A percentile compares a stretch with the other conserved stretches of the same genome.
These are phyloP conservation scores for Tachypleus tridentatus DNA, from an alignment of 1,140 invertebrate species.

Conservation along the genomic window DNA sequence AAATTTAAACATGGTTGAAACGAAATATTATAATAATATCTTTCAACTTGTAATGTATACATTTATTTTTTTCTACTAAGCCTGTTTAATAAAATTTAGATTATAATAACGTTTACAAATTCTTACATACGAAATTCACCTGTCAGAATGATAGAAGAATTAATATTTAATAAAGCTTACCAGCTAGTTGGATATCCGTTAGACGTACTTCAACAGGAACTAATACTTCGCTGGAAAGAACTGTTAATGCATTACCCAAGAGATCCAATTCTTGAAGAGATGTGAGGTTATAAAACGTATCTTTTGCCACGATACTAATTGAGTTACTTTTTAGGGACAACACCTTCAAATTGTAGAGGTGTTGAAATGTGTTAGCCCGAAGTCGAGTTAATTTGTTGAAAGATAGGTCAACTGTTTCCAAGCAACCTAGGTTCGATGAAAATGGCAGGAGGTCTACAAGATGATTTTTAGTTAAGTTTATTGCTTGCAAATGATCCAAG, in stretches of 20 bases:
- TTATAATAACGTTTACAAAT: too few species aligned
- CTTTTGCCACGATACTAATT: conserved; percentile 59
- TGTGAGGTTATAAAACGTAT: conserved; percentile 64
- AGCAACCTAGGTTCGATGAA: conserved; percentile 54
- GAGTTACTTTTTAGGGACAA: conserved; percentile 68
- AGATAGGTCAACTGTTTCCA: conserved; percentile 62
- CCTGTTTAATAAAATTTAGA: too few species aligned
- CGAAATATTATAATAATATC: too few species aligned
- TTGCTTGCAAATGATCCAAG: conserved; percentile 49
- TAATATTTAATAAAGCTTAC: conserved; percentile 11
- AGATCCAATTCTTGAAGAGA: conserved; percentile 65
- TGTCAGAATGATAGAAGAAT: too few species aligned
- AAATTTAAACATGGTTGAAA: too few species aligned
- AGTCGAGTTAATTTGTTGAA: conserved; percentile 68
- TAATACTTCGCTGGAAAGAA: conserved; percentile 51
- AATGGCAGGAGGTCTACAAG: conserved; percentile 72
- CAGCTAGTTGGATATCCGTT: conserved; percentile 35
- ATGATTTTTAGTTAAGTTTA: conserved; percentile 72
- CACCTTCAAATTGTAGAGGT: conserved; percentile 50
- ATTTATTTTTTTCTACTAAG: too few species aligned
- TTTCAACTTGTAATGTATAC: too few species aligned
- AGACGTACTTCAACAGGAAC: conserved; percentile 25
- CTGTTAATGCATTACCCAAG: conserved; percentile 68
- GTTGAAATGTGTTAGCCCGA: conserved; percentile 53
- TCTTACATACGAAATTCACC: too few species aligned